These are phyloP conservation scores for Theonella swinhoei DNA, from an alignment of 37 sponge, comb jelly and placozoan genomes.

Conservation along the genomic window DNA sequence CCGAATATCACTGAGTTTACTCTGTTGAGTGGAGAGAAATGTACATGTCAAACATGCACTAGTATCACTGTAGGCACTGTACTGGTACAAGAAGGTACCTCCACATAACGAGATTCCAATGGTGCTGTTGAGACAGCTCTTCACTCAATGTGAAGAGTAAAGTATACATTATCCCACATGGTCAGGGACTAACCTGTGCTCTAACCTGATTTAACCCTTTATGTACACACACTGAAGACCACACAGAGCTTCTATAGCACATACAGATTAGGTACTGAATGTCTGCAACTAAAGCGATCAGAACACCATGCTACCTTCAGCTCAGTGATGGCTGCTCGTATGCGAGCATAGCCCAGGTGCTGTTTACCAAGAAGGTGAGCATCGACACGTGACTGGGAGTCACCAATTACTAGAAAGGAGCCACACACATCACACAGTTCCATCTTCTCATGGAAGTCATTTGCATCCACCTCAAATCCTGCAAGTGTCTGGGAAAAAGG, in stretches of 20 bases:
- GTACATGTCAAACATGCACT: too few species aligned
- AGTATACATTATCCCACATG: too few species aligned
- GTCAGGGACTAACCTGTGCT: slow-evolving; percentile 2
- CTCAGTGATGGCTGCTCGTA: slow-evolving; percentile 74
- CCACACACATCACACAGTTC: slow-evolving; percentile 97
- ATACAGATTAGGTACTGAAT: background rate
- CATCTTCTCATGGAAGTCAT: slow-evolving; percentile 93
- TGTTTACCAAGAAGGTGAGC: slow-evolving; percentile 96
- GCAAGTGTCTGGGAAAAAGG: slow-evolving; percentile 42
- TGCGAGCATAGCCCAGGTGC: slow-evolving; percentile 87
- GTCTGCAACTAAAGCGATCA: too few species aligned
- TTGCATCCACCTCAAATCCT: slow-evolving; percentile 71
- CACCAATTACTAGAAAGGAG: slow-evolving; percentile 94
- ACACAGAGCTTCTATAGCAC: background rate
- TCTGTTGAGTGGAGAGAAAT: background rate
- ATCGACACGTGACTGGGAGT: slow-evolving; percentile 86
- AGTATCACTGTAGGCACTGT: too few species aligned
- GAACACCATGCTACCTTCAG: slow-evolving; percentile 72
- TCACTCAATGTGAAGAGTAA: background rate
- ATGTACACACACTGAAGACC: background rate
- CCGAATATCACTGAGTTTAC: background rate
- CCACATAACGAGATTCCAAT: background rate
- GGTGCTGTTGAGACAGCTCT: background rate
- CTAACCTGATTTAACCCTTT: background rate
- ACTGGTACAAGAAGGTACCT: background rate